phyloP scores from a whole-genome alignment of 2,113 vertebrate species.

The Plestiodon gilberti region DNA sequence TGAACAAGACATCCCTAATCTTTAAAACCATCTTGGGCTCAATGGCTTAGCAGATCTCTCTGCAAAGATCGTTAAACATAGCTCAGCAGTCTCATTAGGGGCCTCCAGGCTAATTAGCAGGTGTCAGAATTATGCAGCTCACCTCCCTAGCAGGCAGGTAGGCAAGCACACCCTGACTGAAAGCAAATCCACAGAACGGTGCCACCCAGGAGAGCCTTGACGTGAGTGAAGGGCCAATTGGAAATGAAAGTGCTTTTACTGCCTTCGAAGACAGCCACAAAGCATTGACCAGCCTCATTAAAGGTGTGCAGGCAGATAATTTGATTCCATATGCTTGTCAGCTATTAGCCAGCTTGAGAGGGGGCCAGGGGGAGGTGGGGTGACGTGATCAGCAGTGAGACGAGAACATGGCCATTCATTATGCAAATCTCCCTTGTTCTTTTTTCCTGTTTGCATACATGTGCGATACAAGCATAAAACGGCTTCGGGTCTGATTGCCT shows the following conservation, averaged over 20 bases:
- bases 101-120: background rate
- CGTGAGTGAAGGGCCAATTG: background rate
- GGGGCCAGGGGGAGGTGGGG: background rate
- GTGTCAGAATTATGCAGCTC: background rate
- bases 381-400: background rate
- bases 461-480: constrained; percentile 3
- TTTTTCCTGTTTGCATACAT: background rate
- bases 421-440: constrained; percentile 3
- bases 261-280: background rate
- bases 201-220: background rate
- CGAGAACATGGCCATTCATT: background rate
- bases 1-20: background rate
- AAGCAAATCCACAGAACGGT: background rate
- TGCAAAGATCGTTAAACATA: background rate
- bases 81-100: background rate
- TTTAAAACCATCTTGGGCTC: background rate
- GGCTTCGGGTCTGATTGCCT: background rate
- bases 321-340: background rate
- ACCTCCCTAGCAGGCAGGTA: background rate
- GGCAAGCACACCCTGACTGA: background rate
- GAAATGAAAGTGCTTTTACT: constrained; percentile 25
- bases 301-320: background rate
- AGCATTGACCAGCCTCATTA: background rate
- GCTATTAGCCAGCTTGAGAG: background rate
- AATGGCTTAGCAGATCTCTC: background rate